These are phyloP conservation scores for Cryptoblepharus egeriae DNA, from an alignment of 2,797 vertebrate genomes.

Conservation along the genomic window DNA sequence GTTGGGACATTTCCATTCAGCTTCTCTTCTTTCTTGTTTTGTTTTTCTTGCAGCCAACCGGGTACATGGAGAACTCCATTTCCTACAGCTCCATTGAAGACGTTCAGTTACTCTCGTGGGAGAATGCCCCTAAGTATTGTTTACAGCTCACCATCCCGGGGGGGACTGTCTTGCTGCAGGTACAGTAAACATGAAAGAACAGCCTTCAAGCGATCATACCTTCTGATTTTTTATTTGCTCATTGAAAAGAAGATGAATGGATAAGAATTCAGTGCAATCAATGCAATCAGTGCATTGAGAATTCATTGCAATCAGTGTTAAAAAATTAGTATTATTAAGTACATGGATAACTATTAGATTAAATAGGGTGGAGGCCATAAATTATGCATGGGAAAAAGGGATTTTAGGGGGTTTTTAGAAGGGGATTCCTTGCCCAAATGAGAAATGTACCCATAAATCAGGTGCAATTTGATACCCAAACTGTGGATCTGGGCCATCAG, in stretches of 20 bases:
- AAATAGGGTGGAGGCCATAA: too few relatives aligned
- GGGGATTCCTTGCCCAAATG: too few relatives aligned
- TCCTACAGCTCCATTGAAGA: conserved; percentile 99
- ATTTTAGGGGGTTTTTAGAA: too few relatives aligned
- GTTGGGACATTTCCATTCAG: conserved; percentile 16
- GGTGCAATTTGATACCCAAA: too few relatives aligned
- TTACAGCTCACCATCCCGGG: conserved; percentile 97
- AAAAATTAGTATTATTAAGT: too few relatives aligned
- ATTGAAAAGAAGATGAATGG: not conserved
- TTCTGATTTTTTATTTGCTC: conserved; percentile 15
- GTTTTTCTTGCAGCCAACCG: conserved; percentile 87
- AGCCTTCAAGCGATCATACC: conserved; percentile 32
- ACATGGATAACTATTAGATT: too few relatives aligned
- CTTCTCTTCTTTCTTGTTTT: conserved; percentile 36
- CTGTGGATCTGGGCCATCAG: too few relatives aligned
- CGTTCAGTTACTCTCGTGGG: conserved; percentile 97
- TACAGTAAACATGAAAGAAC: conserved; percentile 72
- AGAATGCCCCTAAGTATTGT: conserved; percentile 98
- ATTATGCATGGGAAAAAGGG: too few relatives aligned
- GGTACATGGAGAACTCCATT: conserved; percentile 97
- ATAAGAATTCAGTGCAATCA: not conserved
- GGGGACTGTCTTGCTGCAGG: conserved; percentile 96
- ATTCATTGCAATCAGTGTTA: too few relatives aligned
- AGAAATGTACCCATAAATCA: too few relatives aligned
- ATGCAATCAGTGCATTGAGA: too few relatives aligned